Evolutionary conservation across 2,888 invertebrate species (phyloP), one percentile per base, ranked within the genome.

Genomic region (Strigamia crassipes): DNA sequence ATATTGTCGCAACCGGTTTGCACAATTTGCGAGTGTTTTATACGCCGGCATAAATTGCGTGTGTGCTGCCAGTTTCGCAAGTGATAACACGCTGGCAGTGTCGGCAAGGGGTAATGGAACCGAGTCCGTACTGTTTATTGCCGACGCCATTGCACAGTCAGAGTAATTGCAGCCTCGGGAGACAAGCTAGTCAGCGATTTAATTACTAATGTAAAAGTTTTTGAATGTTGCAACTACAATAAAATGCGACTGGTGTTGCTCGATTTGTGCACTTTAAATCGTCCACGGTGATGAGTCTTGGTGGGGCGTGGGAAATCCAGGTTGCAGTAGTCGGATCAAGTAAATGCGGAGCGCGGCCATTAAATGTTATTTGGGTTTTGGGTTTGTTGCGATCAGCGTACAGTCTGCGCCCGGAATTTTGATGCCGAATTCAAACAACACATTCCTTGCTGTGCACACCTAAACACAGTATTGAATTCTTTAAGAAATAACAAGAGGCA

Each of bases 141-240:
- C 56, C 56, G 56, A 56, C 56, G 56, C 56, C 56, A 56, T 56
- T 56, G 21, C 56, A 56, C 21, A n/a, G 56, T 56, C 56, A 18
- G 56, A 56, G 56, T 56, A 56, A 56, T 56, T 56, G 56, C 56
- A 56, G 56, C 56, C 56, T 56, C 56, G 56, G 56, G 56, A 56
- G 56, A 56, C 56, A 56, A 56, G 56, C 56, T n/a, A 56, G 56
- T 56, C 56, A 18, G 56, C 56, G 56, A 42, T 42, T 79, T 79
- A 79, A 79, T 79, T 79, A 79, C 79, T 79, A 79, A 79, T 79
- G 79, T 42, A 79, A 79, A 79, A 79, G 79, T 79, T 79, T 79
- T 79, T 79, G 79, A 56, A 56, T 15, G 46, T 46, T 12, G 46
- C 46, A 46, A n/a, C 46, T n/a, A 46, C 56, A 56, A 56, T 56